Percentiles rank a stretch among this genome's conserved stretches.
phyloP scores from a whole-genome alignment of 2,888 invertebrate species.

The Chrysodeixis includens region DNA sequence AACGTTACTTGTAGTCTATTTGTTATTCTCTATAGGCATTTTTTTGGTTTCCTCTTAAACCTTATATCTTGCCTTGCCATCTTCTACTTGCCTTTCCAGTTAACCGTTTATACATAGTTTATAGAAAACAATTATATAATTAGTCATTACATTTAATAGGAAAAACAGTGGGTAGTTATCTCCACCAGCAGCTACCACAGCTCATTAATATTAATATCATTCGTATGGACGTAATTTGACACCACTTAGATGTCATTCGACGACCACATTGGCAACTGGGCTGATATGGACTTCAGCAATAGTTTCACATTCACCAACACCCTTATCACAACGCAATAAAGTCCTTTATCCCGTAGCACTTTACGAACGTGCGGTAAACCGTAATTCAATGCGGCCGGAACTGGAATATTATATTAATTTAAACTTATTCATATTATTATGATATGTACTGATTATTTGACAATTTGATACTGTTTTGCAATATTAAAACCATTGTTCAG shows the following conservation, averaged over 20 bases:
- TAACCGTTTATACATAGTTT: not conserved
- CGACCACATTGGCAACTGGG: constrained; percentile 18
- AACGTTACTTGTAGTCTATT: too few species aligned
- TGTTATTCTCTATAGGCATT: too few species aligned
- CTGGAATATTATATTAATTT: constrained; percentile 20
- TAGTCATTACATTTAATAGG: not conserved
- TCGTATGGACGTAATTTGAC: not conserved
- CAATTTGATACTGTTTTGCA: constrained; percentile 5
- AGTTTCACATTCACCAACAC: not conserved
- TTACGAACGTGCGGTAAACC: not conserved
- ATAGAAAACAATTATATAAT: not conserved
- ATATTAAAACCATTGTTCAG: constrained; percentile 23
- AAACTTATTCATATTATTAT: constrained; percentile 19
- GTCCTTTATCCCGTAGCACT: not conserved
- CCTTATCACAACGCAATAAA: not conserved
- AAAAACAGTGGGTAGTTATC: not conserved
- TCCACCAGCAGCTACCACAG: not conserved
- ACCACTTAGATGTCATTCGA: constrained; percentile 30
- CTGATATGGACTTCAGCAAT: not conserved
- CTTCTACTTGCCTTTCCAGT: not conserved
- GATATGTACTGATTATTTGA: constrained; percentile 16
- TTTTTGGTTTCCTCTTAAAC: not conserved
- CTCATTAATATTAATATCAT: not conserved
- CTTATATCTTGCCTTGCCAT: not conserved
- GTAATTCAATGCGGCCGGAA: constrained; percentile 38